Conservation (phyloP, 1,140 invertebrate genomes). For the Sitobion miscanthi region DNA sequence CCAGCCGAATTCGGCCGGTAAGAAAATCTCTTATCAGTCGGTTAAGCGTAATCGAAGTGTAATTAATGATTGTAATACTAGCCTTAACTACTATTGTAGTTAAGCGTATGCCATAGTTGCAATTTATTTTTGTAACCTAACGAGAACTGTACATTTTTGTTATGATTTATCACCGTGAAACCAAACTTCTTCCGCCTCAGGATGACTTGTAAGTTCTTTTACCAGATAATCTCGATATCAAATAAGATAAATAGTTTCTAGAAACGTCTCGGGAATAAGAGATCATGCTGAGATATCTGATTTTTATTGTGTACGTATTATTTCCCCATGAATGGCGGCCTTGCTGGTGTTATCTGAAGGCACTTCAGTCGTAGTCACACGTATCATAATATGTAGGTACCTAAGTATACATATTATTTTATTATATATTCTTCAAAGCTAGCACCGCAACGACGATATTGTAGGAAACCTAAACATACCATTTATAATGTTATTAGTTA, state of each 20-base stretch:
- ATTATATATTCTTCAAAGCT: not conserved
- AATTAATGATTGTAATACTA: too few species aligned
- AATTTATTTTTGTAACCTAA: not conserved
- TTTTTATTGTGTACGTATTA: not conserved
- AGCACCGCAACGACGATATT: not conserved
- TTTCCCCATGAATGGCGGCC: not conserved
- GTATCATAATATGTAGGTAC: not conserved
- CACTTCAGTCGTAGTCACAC: not conserved
- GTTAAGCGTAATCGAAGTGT: too few species aligned
- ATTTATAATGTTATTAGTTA: not conserved
- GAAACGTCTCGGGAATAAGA: not conserved
- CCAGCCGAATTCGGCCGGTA: too few species aligned
- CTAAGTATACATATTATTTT: too few species aligned
- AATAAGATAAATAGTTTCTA: not conserved
- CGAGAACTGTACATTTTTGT: not conserved
- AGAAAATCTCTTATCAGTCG: too few species aligned
- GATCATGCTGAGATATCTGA: not conserved
- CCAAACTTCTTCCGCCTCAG: not conserved
- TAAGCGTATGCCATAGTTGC: not conserved
- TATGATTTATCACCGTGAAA: not conserved
- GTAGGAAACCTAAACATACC: not conserved
- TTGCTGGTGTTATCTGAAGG: not conserved
- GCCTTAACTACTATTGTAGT: too few species aligned
- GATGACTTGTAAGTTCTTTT: not conserved
- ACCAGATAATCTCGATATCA: not conserved